Evolutionary conservation across 1,140 invertebrate species (phyloP).

Genomic region (Gryon sp.): DNA sequence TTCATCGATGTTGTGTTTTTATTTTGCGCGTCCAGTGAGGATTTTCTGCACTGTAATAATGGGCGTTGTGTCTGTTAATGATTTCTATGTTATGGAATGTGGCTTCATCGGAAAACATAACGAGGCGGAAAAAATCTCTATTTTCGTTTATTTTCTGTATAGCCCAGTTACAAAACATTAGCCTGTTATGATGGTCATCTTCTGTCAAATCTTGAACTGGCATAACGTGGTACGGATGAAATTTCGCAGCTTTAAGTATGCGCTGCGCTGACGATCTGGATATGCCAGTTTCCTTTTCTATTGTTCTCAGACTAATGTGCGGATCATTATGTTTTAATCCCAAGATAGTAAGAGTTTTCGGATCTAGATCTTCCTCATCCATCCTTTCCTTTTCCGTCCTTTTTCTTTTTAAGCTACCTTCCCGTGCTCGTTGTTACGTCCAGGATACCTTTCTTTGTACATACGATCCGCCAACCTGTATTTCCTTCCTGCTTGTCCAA

Average conservation of each 20-base stretch:
- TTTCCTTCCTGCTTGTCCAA: slow-evolving; percentile 14
- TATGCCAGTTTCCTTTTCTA: slow-evolving; percentile 29
- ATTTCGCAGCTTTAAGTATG: too few species aligned
- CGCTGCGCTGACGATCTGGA: slow-evolving; percentile 6
- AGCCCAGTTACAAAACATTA: not conserved
- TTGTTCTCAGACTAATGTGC: slow-evolving; percentile 12
- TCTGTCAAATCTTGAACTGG: too few species aligned
- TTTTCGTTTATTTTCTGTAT: not conserved
- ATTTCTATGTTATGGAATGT: not conserved
- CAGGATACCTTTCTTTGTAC: slow-evolving; percentile 21
- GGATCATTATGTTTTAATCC: slow-evolving; percentile 8
- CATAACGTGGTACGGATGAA: too few species aligned
- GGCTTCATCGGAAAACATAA: not conserved
- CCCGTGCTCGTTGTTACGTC: slow-evolving; percentile 8
- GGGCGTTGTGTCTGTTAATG: not conserved
- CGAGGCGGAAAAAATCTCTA: not conserved
- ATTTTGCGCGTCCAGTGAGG: slow-evolving; percentile 1
- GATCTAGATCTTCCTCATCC: not conserved
- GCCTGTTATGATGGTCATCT: not conserved
- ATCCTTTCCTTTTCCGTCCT: not conserved
- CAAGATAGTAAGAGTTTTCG: slow-evolving; percentile 7
- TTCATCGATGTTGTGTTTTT: slow-evolving; percentile 47
- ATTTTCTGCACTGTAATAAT: slow-evolving; percentile 1
- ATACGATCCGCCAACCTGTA: not conserved
- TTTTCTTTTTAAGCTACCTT: slow-evolving; percentile 14